Evolutionary conservation across 2,888 invertebrate genomes (phyloP).

Genomic region (Allolobophora icterica): DNA sequence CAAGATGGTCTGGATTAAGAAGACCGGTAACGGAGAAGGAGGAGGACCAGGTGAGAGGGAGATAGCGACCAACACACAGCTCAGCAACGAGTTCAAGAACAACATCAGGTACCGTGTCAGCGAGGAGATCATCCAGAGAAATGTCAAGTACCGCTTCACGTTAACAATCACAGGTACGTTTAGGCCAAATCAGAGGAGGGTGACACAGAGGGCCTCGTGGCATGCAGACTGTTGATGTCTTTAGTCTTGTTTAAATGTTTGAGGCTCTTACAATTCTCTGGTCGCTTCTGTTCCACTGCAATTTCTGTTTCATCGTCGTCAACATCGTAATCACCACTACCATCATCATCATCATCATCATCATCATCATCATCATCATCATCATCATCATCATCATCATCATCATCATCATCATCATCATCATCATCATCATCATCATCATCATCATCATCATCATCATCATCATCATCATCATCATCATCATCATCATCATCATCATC

Average conservation of each 20-base stretch:
- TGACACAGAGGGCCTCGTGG: no score
- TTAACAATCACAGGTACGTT: conserved; percentile 12
- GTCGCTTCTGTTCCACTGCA: no score
- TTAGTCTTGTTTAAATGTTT: no score
- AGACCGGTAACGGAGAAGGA: background rate
- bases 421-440: conserved; percentile 24
- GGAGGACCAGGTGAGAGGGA: conserved; percentile 30
- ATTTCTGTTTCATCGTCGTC: conserved; percentile 12
- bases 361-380: conserved; percentile 24
- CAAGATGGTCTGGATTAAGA: conserved; percentile 41
- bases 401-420: conserved; percentile 33
- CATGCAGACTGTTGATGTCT: no score
- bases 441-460: conserved; percentile 34
- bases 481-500: no score
- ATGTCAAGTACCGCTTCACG: conserved; percentile 17
- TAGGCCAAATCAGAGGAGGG: no score
- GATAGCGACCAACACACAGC: conserved; percentile 41
- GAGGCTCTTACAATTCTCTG: no score
- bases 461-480: conserved; percentile 6
- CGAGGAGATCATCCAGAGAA: background rate
- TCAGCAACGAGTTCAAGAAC: conserved; percentile 42
- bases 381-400: conserved; percentile 33
- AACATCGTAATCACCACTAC: conserved; percentile 22
- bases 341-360: background rate
- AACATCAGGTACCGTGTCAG: conserved; percentile 36